Base-by-base conservation (phyloP, 2,888 invertebrate genomes). In the Pasiphila rectangulata region DNA sequence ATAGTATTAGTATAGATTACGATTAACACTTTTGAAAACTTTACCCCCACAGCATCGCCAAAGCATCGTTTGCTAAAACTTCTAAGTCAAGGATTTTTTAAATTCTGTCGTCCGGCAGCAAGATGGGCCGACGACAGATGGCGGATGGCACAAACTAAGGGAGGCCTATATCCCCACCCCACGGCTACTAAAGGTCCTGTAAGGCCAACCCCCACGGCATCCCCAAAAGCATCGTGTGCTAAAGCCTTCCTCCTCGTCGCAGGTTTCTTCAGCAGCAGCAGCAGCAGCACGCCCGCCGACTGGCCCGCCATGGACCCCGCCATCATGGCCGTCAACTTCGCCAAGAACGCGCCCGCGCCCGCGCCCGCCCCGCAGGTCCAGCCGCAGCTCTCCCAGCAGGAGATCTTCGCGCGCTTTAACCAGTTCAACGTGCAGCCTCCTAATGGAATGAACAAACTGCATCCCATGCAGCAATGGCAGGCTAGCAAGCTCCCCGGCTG, bases 241-340 rank as follows among this genome's bases (percentile, higher is more conserved):
- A 6, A 13, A 37, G 32, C 6, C 20, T 6, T 4, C n/a, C 2
- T 13, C 10, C 34, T n/a, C 17, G 24, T 66, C 64, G 3, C 76
- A 84, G 83, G 80, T 53, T 83, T 49, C 41, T 54, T 37, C 53
- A 44, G n/a, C n/a, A n/a, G n/a, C 56, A 55, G 17, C 55, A 56
- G 63, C 69, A 79, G 67, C 66, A 61, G 74, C 47, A 75, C 68
- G 75, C 59, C 65, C 67, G 76, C 93, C 63, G 96, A 96, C 85
- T 96, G 96, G 96, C 95, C 96, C 65, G 92, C 95, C 60, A 92
- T 97, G 90, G 98, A 98, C 90, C 97, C 98, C 49, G 97, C 97
- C 60, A 97, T 98, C 65, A 92, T 96, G 78, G 93, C 92, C 54
- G 92, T 92, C 55, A 89, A 86, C 75, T 89, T 83, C 69, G 83